These are phyloP conservation scores for Mesoclemmys tuberculata DNA, from an alignment of 2,113 vertebrate genomes.

Conservation along the genomic window DNA sequence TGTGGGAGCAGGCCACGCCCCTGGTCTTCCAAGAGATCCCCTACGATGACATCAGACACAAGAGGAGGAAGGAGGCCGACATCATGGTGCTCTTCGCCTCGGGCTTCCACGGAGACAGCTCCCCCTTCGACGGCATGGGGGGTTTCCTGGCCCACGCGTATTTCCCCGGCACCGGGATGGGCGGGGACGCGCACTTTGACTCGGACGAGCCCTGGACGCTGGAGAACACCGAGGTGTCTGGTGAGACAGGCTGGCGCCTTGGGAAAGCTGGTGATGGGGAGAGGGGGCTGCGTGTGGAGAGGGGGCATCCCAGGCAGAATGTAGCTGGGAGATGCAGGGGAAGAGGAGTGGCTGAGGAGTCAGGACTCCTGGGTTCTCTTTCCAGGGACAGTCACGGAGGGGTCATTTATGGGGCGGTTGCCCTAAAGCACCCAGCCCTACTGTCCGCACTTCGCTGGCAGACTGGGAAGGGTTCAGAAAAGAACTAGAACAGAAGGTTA, in stretches of 20 bases:
- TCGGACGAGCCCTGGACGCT: constrained; percentile 96
- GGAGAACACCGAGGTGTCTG: constrained; percentile 84
- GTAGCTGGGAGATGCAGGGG: not conserved
- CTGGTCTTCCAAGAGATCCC: constrained; percentile 89
- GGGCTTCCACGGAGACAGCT: constrained; percentile 96
- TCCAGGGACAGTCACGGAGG: not conserved
- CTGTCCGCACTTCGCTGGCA: not conserved
- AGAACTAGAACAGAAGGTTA: not conserved
- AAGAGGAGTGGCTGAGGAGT: not conserved
- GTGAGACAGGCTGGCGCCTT: constrained; percentile 74
- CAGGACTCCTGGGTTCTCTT: not conserved
- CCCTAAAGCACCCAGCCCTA: too few relatives aligned
- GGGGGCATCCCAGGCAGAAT: not conserved
- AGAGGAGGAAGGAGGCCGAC: constrained; percentile 88
- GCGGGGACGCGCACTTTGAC: constrained; percentile 95
- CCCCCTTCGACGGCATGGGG: constrained; percentile 92
- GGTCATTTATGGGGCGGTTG: too few relatives aligned
- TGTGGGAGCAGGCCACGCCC: constrained; percentile 90
- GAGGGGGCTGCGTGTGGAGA: not conserved
- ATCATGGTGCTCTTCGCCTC: constrained; percentile 96
- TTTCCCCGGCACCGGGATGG: constrained; percentile 93
- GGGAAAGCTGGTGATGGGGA: not conserved
- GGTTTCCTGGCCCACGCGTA: constrained; percentile 96
- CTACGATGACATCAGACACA: constrained; percentile 84
- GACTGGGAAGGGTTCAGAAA: not conserved